phyloP scores from a whole-genome alignment of 1,140 invertebrate species.

The Chrysomallon squamiferum region DNA sequence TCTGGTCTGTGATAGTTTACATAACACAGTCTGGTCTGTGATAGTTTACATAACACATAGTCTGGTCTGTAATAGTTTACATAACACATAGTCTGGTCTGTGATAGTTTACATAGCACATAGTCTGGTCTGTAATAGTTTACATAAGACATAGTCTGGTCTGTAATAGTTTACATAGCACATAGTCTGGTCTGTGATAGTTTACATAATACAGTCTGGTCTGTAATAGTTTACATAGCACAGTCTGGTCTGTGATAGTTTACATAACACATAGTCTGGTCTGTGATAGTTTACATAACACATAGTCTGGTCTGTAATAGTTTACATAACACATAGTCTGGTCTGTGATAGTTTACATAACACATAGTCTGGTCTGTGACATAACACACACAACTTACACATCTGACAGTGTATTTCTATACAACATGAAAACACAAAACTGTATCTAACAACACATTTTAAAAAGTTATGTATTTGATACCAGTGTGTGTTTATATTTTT shows the following conservation, averaged over 20 bases:
- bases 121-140: background rate
- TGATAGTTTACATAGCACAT: background rate
- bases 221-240: background rate
- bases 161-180: background rate
- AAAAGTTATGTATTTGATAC: no score
- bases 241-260: background rate
- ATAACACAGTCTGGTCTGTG: background rate
- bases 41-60: background rate
- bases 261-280: background rate
- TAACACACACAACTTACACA: no score
- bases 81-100: background rate
- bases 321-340: background rate
- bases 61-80: background rate
- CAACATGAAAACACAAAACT: no score
- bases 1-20: background rate
- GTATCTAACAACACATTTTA: no score
- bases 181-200: background rate
- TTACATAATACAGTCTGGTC: background rate
- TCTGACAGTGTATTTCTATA: no score
- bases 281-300: background rate
- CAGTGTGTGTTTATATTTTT: no score
- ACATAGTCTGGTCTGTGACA: no score
- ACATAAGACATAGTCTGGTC: background rate
- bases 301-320: background rate
- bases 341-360: background rate